Evolutionary conservation across 2,113 vertebrate genomes (phyloP), one percentile per base, ranked within the genome.

Genomic region (Microcebus jonahi): DNA sequence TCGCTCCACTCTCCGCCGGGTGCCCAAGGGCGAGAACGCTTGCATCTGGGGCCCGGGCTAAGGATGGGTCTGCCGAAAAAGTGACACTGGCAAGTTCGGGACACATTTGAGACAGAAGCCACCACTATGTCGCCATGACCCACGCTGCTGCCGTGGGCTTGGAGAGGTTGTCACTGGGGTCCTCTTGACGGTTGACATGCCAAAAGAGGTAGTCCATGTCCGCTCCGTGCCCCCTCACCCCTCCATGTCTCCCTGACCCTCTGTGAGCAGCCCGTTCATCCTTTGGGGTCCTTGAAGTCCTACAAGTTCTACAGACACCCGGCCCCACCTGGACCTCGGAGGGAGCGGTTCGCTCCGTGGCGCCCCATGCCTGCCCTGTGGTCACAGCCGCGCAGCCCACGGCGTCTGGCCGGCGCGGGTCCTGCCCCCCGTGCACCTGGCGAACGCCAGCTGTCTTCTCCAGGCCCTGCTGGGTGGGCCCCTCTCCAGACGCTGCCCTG

Each of bases 241-340:
- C 34, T n/a, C 11, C 6, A 0, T 0, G 0, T 65, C 55, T 61
- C 55, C 42, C 31, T 8, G 61, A 13, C 4, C 17, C 11, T 71
- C 31, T 57, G 39, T 48, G 31, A 34, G 75, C 3, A 5, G 23
- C 77, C 7, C 31, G 50, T 9, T 25, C 57, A 27, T 8, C 39
- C 39, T 73, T 6, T 6, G 82, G 21, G 27, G 3, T 20, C 55
- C n/a, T 61, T 39, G 29, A 21, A 59, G 45, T 27, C 42, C 67
- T 39, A 53, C 0, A 0, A 31, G 11, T 50, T n/a, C 70, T 39
- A 3, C 36, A 0, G 0, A 39, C 59, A 42, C 14, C 65, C 6
- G 1, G 17, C 61, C 17, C 50, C 11, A 10, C 34, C 45, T 13
- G 34, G 59, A 73, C 59, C 65, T 57, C 17, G 5, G 67, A 8